Evolutionary conservation across 1,140 invertebrate genomes (phyloP).

Genomic region (Diorhabda elongata): DNA sequence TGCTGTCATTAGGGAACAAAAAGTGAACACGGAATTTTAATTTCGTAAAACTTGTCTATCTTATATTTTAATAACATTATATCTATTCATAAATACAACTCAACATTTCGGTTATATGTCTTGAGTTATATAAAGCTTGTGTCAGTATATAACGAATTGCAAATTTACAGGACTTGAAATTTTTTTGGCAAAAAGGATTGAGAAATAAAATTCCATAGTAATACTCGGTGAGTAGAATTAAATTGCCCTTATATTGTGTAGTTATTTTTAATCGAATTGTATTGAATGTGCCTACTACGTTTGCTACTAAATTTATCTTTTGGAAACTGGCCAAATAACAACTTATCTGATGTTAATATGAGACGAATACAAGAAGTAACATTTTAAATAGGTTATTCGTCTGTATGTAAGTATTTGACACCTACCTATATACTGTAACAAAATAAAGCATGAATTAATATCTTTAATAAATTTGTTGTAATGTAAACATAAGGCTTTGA

Average conservation of each 20-base stretch:
- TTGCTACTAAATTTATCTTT: slow-evolving; percentile 36
- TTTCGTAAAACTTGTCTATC: not conserved
- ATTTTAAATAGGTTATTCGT: not conserved
- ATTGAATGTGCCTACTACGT: slow-evolving; percentile 1
- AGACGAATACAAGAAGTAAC: not conserved
- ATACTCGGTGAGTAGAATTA: slow-evolving; percentile 6
- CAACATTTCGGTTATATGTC: too few species aligned
- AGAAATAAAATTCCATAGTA: slow-evolving; percentile 8
- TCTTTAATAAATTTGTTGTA: too few species aligned
- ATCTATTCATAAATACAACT: too few species aligned
- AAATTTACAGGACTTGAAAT: not conserved
- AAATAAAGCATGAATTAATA: too few species aligned
- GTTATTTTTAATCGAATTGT: slow-evolving; percentile 3
- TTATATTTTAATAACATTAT: not conserved
- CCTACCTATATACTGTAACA: too few species aligned
- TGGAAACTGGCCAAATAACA: slow-evolving; percentile 31
- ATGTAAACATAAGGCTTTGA: too few species aligned
- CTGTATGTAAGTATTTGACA: not conserved
- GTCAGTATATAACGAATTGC: not conserved
- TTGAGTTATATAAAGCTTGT: not conserved
- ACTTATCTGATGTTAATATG: not conserved
- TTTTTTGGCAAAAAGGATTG: slow-evolving; percentile 17
- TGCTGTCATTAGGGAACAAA: slow-evolving; percentile 19
- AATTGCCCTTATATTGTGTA: not conserved
- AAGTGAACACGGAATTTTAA: not conserved